Evolutionary conservation across 2,797 vertebrate species (phyloP).

Genomic region (Saxicola maurus): DNA sequence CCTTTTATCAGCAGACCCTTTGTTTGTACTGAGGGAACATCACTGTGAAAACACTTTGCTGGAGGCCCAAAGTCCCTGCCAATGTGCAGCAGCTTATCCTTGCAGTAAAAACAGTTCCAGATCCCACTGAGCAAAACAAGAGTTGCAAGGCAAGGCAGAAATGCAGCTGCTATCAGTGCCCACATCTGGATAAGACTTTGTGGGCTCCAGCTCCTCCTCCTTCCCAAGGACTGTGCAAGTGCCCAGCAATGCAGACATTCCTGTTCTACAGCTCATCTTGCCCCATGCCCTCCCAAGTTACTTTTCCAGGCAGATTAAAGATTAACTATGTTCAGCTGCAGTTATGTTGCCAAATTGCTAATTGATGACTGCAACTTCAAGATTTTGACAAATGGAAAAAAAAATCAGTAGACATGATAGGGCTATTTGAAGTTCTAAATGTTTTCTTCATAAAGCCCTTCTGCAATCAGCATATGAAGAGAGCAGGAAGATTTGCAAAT

Average conservation of each 20-base stretch:
- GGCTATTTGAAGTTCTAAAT: neutral
- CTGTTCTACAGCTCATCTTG: neutral
- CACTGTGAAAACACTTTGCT: neutral
- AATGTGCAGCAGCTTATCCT: neutral
- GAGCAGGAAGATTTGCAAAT: neutral
- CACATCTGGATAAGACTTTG: neutral
- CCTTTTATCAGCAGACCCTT: neutral
- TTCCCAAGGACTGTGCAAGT: neutral
- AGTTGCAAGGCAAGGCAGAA: conserved; percentile 7
- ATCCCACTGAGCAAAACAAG: neutral
- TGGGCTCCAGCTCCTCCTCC: neutral
- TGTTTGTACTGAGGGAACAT: neutral
- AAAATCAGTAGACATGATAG: neutral
- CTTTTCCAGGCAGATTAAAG: neutral
- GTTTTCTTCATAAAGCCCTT: neutral
- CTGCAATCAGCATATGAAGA: neutral
- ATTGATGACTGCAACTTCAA: neutral
- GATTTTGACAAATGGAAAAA: neutral
- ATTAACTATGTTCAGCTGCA: neutral
- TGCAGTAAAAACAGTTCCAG: neutral
- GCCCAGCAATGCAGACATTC: neutral
- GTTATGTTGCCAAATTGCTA: neutral
- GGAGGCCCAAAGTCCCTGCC: neutral
- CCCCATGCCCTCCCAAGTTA: neutral
- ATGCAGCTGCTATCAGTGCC: neutral